Evolutionary conservation across 2,888 invertebrate genomes (phyloP), one percentile per base, ranked within the genome.

Genomic region (Pristionchus arcanus): DNA sequence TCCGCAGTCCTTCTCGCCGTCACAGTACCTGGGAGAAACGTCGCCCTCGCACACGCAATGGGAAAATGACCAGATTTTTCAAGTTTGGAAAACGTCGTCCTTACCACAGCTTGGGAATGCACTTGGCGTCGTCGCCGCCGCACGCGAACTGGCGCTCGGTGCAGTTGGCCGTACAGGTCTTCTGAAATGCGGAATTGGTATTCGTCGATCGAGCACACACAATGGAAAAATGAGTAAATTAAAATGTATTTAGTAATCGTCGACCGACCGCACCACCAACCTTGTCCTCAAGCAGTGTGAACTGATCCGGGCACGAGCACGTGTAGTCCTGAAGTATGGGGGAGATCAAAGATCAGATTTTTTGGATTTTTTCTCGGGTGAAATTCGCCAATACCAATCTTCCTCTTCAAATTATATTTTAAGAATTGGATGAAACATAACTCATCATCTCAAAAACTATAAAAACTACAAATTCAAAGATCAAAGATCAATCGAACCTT

Each of bases 291-390:
- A 95, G 91, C 89, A 98, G 95, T 92, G 97, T 97, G 96, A 97
- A 99, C 94, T 98, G 98, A 95, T 99, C 98, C 0, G 99, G 99
- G 95, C 99, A 99, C 2, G 97, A 97, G 95, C 99, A 99, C 5
- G 93, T 92, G 93, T 96, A 97, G 74, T 90, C 93, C 90, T 90
- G 63, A 81, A n/a, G n/a, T 7, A 28, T 11, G 42, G 25, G 0
- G 77, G 42, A 89, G 49, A 42, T 81, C 66, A 81, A 59, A 81
- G 37, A 37, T 77, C 37, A 88, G 42, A 42, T 42, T 42, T 42
- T 49, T 11, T 49, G 42, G 9, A 11, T 49, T 9, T 49, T 7
- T 49, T 49, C 9, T 49, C 11, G 42, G 3, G 42, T 9, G 42
- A n/a, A n/a, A n/a, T n/a, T n/a, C n/a, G n/a, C n/a, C n/a, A n/a